Percentiles rank a stretch among this genome's conserved stretches.
Evolutionary conservation across 2,888 invertebrate species (phyloP).

Genomic region (Limnephilus auricula): DNA sequence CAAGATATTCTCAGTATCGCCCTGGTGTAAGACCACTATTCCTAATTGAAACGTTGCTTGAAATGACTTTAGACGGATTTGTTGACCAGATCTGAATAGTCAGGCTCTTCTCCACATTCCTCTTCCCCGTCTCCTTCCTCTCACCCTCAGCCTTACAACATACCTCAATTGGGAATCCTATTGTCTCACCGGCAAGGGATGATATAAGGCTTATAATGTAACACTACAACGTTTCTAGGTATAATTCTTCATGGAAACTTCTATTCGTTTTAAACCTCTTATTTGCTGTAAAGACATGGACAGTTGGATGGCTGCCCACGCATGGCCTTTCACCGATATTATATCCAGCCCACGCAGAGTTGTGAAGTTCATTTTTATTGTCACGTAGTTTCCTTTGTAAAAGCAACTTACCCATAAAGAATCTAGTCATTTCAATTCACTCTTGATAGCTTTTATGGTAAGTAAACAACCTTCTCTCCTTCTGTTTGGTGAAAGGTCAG

Average conservation of each 20-base stretch:
- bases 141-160: too few species aligned
- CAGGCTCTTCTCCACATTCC: too few species aligned
- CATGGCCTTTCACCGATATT: neutral
- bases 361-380: neutral
- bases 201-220: neutral
- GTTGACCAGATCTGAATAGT: too few species aligned
- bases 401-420: neutral
- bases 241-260: neutral
- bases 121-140: too few species aligned
- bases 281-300: neutral
- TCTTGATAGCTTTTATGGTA: neutral
- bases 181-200: too few species aligned
- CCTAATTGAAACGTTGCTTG: too few species aligned
- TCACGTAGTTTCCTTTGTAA: neutral
- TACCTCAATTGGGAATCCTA: too few species aligned
- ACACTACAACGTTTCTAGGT: neutral
- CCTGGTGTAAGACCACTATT: too few species aligned
- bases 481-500: neutral
- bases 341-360: neutral
- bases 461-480: neutral
- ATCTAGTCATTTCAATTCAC: neutral
- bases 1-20: too few species aligned
- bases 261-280: neutral
- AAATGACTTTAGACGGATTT: too few species aligned
- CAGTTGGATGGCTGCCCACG: neutral